Percentiles rank a stretch among this genome's conserved stretches.
These are phyloP conservation scores for Ashinkailepas kermadecensis DNA, from an alignment of 2,888 invertebrate genomes.

Conservation along the genomic window DNA sequence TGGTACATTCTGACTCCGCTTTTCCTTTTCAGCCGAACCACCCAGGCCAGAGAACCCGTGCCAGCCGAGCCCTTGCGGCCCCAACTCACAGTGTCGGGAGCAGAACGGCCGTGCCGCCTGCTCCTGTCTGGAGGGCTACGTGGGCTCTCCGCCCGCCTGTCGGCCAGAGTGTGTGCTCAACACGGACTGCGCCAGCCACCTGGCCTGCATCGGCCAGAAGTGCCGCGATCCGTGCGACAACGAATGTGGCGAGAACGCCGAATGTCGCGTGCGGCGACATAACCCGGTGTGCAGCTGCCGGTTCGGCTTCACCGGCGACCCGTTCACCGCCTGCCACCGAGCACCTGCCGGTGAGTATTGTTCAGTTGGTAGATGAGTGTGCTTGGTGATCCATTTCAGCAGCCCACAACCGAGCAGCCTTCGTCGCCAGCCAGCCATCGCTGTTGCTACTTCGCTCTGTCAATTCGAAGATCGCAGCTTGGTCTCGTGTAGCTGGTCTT, in stretches of 20 bases:
- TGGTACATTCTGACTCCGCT: no score
- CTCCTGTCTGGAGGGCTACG: conserved; percentile 65
- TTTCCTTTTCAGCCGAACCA: not conserved
- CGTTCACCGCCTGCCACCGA: conserved; percentile 48
- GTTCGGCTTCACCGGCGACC: conserved; percentile 43
- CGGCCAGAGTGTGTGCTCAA: conserved; percentile 62
- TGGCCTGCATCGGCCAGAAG: conserved; percentile 45
- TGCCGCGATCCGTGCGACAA: conserved; percentile 38
- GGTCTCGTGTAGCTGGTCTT: no score
- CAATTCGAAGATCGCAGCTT: no score
- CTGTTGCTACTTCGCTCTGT: no score
- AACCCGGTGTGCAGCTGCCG: conserved; percentile 48
- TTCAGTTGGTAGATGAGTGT: no score
- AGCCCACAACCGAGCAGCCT: no score
- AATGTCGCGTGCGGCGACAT: conserved; percentile 33
- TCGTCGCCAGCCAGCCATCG: no score
- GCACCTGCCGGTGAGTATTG: conserved; percentile 44
- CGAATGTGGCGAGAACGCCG: conserved; percentile 35
- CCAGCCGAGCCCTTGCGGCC: conserved; percentile 34
- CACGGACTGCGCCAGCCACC: conserved; percentile 67
- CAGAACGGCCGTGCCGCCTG: conserved; percentile 70
- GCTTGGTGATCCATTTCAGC: no score
- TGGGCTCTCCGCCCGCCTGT: conserved; percentile 72
- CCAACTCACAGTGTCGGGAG: conserved; percentile 64
- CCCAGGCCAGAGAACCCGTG: conserved; percentile 19